Evolutionary conservation across 2,797 vertebrate genomes (phyloP).

Genomic region (Macropus fuliginosus): DNA sequence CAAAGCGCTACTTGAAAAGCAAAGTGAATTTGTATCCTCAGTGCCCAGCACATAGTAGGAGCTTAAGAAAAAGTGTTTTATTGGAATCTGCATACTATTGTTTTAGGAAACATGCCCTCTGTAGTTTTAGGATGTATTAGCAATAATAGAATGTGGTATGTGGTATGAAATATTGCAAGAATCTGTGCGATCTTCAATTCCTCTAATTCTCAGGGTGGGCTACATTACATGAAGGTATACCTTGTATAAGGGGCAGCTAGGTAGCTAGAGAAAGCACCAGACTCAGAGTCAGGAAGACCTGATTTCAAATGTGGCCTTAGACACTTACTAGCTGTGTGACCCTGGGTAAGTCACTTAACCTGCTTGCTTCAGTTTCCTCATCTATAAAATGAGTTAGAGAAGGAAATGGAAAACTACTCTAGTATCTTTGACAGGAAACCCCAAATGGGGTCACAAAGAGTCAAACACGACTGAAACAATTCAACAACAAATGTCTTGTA

Average conservation of each 20-base stretch:
- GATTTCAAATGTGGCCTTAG: neutral
- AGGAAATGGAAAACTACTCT: neutral
- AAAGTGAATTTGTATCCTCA: neutral
- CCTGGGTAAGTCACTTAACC: neutral
- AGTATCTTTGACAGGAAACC: neutral
- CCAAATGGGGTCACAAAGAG: neutral
- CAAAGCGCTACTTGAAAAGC: neutral
- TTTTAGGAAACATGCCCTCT: neutral
- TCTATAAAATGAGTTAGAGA: neutral
- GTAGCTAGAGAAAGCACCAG: neutral
- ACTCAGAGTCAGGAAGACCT: neutral
- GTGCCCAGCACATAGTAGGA: neutral
- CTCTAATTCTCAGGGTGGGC: neutral
- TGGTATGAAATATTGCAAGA: neutral
- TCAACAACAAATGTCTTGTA: neutral
- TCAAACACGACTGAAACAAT: neutral
- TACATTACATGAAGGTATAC: neutral
- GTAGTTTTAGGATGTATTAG: neutral
- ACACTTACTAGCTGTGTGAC: neutral
- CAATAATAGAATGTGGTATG: neutral
- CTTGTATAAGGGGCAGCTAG: neutral
- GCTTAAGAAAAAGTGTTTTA: neutral
- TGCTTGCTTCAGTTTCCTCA: neutral
- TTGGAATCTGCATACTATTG: neutral
- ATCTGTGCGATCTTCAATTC: neutral